Percentiles rank a stretch among this genome's conserved stretches.
Conservation (phyloP, 2,113 vertebrate genomes). For the Megaptera novaeangliae region DNA sequence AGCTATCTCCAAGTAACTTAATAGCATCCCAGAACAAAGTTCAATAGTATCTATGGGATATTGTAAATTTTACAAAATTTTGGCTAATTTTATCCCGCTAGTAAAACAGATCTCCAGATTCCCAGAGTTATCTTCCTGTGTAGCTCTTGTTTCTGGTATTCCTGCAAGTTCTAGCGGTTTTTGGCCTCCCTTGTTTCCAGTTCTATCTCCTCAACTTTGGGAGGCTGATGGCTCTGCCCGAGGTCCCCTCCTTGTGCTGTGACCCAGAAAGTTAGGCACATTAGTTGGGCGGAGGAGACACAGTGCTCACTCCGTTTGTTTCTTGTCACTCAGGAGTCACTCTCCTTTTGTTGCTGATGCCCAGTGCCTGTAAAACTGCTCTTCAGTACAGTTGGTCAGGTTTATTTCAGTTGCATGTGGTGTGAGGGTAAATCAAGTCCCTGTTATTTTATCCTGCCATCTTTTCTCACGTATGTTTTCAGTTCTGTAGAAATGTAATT, state of each 20-base stretch:
- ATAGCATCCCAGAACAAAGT: background rate
- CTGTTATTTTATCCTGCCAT: background rate
- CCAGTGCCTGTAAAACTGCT: background rate
- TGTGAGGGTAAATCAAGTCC: background rate
- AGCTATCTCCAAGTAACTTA: background rate
- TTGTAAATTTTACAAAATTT: background rate
- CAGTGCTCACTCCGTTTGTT: background rate
- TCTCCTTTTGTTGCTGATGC: background rate
- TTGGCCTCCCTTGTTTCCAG: background rate
- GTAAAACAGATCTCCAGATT: background rate
- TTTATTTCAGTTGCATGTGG: background rate
- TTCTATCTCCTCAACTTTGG: background rate
- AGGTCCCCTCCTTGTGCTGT: background rate
- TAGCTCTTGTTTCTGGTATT: background rate
- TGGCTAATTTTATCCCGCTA: background rate
- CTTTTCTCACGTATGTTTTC: background rate
- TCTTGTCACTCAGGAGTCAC: background rate
- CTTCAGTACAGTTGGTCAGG: background rate
- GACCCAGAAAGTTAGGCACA: background rate
- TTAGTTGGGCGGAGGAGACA: too few species aligned
- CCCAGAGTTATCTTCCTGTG: background rate
- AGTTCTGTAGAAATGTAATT: background rate
- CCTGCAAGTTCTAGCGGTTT: background rate
- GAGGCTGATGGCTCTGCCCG: background rate
- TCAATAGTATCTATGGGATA: background rate